Percentiles rank a stretch among this genome's conserved stretches.
Evolutionary conservation across 2,797 vertebrate species (phyloP).

Genomic region (Hydrolagus colliei): DNA sequence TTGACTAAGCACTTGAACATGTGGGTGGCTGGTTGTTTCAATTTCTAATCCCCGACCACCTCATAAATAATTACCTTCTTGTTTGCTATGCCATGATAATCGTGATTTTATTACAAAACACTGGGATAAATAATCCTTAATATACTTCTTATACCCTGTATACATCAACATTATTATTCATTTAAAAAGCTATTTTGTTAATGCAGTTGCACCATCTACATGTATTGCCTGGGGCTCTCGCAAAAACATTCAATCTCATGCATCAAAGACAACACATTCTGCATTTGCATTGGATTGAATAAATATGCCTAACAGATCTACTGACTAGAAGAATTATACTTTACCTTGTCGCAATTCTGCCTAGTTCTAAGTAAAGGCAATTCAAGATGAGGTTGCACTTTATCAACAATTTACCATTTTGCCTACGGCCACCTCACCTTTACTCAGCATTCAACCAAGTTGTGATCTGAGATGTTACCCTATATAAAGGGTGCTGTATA

Average conservation of each 20-base stretch:
- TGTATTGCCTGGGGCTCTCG: background rate
- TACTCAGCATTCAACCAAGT: too few relatives aligned
- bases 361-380: background rate
- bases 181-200: background rate
- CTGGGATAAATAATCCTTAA: background rate
- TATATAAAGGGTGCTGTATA: too few relatives aligned
- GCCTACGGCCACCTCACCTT: too few relatives aligned
- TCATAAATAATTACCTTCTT: background rate
- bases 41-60: too few relatives aligned
- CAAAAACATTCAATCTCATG: background rate
- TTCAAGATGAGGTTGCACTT: background rate
- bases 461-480: too few relatives aligned
- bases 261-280: background rate
- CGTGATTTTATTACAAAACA: background rate
- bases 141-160: background rate
- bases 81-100: background rate
- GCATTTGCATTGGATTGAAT: background rate
- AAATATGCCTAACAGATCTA: background rate
- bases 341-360: background rate
- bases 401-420: too few relatives aligned
- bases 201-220: background rate
- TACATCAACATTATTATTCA: background rate
- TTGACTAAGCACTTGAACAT: too few relatives aligned
- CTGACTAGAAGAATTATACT: background rate
- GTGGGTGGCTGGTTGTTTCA: too few relatives aligned